Percentiles rank a stretch among this genome's conserved stretches.
Conservation (phyloP, 2,888 invertebrate genomes). For the Lepidochrysops patricia region DNA sequence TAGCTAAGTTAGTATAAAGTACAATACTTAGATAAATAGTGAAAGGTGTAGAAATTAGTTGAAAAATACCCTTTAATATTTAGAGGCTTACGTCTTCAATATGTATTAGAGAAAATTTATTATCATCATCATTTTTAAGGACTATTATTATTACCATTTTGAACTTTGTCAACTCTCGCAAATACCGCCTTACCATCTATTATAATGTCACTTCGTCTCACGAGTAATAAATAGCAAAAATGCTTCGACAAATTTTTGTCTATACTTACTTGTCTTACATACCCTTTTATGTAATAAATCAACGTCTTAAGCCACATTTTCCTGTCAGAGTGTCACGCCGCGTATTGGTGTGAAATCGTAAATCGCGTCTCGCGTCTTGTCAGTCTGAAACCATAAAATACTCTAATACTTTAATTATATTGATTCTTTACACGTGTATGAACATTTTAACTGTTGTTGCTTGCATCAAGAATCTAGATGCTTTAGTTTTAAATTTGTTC, state of each 20-base stretch:
- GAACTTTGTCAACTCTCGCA: background rate
- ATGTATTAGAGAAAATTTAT: background rate
- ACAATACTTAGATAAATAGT: too few relatives aligned
- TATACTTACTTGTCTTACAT: background rate
- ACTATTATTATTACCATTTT: background rate
- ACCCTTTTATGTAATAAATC: background rate
- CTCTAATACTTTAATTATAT: background rate
- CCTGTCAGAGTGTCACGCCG: background rate
- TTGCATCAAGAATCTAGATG: too few relatives aligned
- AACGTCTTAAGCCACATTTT: constrained; percentile 8
- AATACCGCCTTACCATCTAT: background rate
- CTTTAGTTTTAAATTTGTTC: too few relatives aligned
- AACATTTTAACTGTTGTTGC: background rate
- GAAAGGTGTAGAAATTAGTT: too few relatives aligned
- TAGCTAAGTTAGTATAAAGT: too few relatives aligned
- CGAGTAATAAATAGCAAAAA: background rate
- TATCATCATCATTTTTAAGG: background rate
- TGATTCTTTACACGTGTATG: background rate
- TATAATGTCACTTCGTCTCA: background rate
- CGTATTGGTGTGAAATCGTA: constrained; percentile 12
- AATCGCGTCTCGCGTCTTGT: background rate
- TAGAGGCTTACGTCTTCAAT: too few relatives aligned
- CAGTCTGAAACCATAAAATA: background rate
- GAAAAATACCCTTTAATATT: too few relatives aligned
- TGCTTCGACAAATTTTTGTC: background rate